Percentiles rank a stretch among this genome's conserved stretches.
phyloP scores from a whole-genome alignment of 2,113 vertebrate genomes.

The Cynocephalus volans region DNA sequence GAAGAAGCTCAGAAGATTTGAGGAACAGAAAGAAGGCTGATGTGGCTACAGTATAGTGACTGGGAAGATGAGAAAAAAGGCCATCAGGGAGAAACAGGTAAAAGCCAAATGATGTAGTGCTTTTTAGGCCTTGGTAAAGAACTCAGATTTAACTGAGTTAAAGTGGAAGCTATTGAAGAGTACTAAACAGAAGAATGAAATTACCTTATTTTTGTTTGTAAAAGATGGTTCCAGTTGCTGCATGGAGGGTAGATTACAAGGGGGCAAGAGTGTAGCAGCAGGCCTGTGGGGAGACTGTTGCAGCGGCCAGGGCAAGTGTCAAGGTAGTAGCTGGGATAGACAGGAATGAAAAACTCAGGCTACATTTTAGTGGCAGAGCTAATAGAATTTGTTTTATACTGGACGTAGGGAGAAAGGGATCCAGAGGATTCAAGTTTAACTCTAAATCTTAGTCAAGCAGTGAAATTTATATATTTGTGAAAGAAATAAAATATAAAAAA shows the following conservation, averaged over 20 bases:
- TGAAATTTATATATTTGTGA: not conserved
- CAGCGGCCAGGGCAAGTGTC: not conserved
- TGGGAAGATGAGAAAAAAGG: not conserved
- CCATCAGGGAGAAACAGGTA: not conserved
- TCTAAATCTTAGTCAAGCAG: not conserved
- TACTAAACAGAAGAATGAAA: not conserved
- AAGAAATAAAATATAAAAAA: not conserved
- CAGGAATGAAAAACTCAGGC: not conserved
- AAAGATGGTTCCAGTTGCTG: not conserved
- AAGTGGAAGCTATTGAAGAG: not conserved
- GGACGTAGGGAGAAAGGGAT: rapidly evolving
- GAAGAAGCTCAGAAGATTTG: not conserved
- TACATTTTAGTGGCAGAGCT: not conserved
- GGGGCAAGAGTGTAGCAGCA: not conserved
- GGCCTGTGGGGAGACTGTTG: not conserved
- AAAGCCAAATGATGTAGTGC: not conserved
- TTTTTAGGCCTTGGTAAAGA: not conserved
- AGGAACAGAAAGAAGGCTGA: not conserved
- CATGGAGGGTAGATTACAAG: not conserved
- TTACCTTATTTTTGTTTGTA: not conserved
- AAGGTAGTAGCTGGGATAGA: not conserved
- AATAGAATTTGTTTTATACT: not conserved
- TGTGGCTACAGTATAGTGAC: rapidly evolving
- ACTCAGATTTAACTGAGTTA: not conserved
- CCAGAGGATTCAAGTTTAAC: not conserved